A percentile compares a stretch with the other conserved stretches of the same genome.
These are phyloP conservation scores for Crossoptilon crossoptilon DNA, from an alignment of 2,797 vertebrate genomes.

Conservation along the genomic window DNA sequence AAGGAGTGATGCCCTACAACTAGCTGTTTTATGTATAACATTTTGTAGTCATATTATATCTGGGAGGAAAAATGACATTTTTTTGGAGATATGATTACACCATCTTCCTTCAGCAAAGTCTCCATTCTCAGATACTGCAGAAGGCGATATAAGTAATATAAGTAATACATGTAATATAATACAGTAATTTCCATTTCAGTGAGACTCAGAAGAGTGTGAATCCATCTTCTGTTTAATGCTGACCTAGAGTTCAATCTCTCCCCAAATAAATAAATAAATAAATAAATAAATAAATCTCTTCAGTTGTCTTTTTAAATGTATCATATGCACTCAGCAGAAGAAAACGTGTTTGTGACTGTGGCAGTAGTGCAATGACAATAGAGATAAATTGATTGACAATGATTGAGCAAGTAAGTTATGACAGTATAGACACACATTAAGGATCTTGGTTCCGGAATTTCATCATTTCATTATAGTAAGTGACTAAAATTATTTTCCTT, in stretches of 20 bases:
- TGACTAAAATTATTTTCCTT: background rate
- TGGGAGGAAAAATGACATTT: background rate
- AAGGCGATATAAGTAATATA: background rate
- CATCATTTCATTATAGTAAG: background rate
- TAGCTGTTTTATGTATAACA: background rate
- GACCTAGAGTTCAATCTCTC: background rate
- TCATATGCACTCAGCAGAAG: accelerated
- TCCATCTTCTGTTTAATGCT: background rate
- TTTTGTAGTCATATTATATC: background rate
- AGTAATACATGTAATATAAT: background rate
- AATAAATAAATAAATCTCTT: background rate
- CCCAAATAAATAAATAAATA: no score
- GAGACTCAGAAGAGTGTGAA: background rate
- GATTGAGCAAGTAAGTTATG: accelerated
- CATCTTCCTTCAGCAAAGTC: accelerated
- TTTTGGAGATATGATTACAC: background rate
- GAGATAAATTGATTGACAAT: accelerated
- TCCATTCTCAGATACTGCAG: background rate
- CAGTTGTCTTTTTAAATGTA: background rate
- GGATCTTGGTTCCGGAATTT: background rate
- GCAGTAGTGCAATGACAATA: accelerated
- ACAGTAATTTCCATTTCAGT: background rate
- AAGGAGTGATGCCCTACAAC: background rate
- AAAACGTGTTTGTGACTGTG: accelerated
- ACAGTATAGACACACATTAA: background rate